A percentile compares a stretch with the other conserved stretches of the same genome.
Evolutionary conservation across 2,888 invertebrate genomes (phyloP).

Genomic region (Noctua janthe): DNA sequence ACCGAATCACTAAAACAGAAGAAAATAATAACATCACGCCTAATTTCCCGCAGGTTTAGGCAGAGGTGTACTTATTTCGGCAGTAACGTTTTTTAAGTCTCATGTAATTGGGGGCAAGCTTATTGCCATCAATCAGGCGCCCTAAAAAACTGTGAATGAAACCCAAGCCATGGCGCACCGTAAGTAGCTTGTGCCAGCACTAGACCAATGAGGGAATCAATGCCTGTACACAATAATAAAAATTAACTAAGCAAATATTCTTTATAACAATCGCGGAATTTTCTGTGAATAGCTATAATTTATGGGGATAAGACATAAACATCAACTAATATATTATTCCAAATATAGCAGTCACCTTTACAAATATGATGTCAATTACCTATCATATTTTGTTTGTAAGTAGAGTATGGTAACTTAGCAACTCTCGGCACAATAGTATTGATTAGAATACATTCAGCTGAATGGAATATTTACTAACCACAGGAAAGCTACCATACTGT

Average conservation of each 20-base stretch:
- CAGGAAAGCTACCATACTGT: slow-evolving; percentile 17
- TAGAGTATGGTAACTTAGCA: not conserved
- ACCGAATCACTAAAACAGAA: slow-evolving; percentile 94
- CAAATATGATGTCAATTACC: not conserved
- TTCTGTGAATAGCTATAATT: not conserved
- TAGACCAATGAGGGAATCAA: not conserved
- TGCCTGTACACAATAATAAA: not conserved
- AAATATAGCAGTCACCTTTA: slow-evolving; percentile 12
- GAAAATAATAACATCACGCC: not conserved
- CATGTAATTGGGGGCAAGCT: not conserved
- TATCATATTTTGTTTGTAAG: not conserved
- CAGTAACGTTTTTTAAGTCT: not conserved
- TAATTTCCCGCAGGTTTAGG: not conserved
- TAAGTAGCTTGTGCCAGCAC: not conserved
- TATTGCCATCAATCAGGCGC: not conserved
- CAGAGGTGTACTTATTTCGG: not conserved
- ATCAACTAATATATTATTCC: not conserved
- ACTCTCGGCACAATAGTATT: not conserved
- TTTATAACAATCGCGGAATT: not conserved
- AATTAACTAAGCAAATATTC: not conserved
- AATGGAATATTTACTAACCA: slow-evolving; percentile 34
- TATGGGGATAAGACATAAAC: not conserved
- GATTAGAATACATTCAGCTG: slow-evolving; percentile 21
- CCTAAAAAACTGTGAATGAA: not conserved
- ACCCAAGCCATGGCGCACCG: not conserved